Conservation (phyloP, 2,113 vertebrate species). For the Cyprinodon tularosa region DNA sequence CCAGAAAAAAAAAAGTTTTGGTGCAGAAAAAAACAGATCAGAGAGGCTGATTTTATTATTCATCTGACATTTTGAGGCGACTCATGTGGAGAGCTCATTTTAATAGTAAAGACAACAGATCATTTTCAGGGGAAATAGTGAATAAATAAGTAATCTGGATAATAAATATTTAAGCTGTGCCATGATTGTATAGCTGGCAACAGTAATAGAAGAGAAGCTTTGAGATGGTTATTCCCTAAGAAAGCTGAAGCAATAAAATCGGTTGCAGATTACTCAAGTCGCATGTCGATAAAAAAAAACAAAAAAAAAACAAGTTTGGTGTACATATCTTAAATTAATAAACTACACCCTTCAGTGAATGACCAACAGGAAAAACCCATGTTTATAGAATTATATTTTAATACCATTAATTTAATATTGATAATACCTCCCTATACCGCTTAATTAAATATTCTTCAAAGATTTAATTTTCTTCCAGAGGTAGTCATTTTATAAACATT, state of each 20-base stretch:
- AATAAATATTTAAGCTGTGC: slow-evolving; percentile 45
- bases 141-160: slow-evolving; percentile 42
- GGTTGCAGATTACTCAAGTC: slow-evolving; percentile 15
- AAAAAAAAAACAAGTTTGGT: slow-evolving; percentile 15
- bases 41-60: slow-evolving; percentile 35
- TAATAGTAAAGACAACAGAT: slow-evolving; percentile 19
- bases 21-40: too few relatives aligned
- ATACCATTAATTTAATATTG: slow-evolving; percentile 7
- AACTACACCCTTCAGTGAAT: slow-evolving; percentile 31
- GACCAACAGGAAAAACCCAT: slow-evolving; percentile 13
- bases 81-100: slow-evolving; percentile 36
- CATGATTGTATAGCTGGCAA: slow-evolving; percentile 18
- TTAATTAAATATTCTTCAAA: slow-evolving; percentile 15
- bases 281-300: neutral
- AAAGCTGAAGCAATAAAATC: slow-evolving; percentile 20
- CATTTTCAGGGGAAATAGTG: slow-evolving; percentile 27
- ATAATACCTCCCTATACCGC: neutral
- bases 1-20: slow-evolving; percentile 7
- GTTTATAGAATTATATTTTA: slow-evolving; percentile 19
- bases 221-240: neutral
- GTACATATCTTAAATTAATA: slow-evolving; percentile 26
- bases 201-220: slow-evolving; percentile 6
- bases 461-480: slow-evolving; percentile 25
- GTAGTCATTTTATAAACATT: slow-evolving; percentile 41
- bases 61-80: slow-evolving; percentile 35